These are phyloP conservation scores for Drosophila koepferae DNA, from an alignment of 2,888 invertebrate species.

Conservation along the genomic window DNA sequence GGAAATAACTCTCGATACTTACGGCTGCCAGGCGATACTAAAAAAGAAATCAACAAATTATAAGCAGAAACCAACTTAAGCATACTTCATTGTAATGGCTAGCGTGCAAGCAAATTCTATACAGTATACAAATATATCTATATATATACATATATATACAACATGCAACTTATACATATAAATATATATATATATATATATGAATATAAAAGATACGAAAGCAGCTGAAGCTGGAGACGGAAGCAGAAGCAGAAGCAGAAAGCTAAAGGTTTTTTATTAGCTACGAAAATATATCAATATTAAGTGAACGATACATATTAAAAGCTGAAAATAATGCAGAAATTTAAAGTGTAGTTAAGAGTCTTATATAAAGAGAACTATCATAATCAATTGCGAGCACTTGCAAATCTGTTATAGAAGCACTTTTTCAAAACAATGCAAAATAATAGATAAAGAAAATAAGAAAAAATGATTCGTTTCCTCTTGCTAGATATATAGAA, in stretches of 20 bases:
- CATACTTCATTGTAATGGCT: constrained; percentile 32
- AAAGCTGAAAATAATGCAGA: constrained; percentile 77
- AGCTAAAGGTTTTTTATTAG: constrained; percentile 66
- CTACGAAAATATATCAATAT: constrained; percentile 61
- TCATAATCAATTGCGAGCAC: constrained; percentile 61
- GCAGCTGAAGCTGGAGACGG: constrained; percentile 5
- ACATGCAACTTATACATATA: constrained; percentile 52
- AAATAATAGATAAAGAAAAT: constrained; percentile 24
- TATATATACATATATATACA: constrained; percentile 49
- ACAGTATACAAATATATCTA: constrained; percentile 62
- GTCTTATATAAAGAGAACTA: constrained; percentile 51
- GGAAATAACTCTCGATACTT: constrained; percentile 48
- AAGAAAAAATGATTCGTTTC: constrained; percentile 4
- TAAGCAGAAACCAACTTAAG: constrained; percentile 46
- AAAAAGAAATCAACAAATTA: constrained; percentile 3
- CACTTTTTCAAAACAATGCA: constrained; percentile 54
- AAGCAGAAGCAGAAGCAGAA: constrained; percentile 23
- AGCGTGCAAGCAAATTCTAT: constrained; percentile 51
- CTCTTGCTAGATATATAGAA: constrained; percentile 5
- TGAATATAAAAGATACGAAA: constrained; percentile 38
- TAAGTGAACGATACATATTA: constrained; percentile 66
- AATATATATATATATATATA: constrained; percentile 63
- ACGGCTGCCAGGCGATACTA: constrained; percentile 47
- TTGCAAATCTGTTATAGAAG: constrained; percentile 59
- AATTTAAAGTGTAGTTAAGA: constrained; percentile 66